Evolutionary conservation across 2,888 invertebrate genomes (phyloP).

Genomic region (Candidula unifasciata): DNA sequence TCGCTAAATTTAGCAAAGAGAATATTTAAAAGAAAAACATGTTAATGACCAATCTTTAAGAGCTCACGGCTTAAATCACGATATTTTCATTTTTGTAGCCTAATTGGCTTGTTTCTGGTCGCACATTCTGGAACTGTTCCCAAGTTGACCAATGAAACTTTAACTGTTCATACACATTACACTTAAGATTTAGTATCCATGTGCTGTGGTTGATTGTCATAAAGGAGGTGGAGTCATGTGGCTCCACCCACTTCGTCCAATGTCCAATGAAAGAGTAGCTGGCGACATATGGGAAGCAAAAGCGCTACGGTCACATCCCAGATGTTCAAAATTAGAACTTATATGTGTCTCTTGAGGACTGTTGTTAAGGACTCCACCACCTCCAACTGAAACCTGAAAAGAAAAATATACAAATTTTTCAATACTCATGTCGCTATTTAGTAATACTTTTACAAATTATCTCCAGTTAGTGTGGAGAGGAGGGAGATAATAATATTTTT

Average conservation of each 20-base stretch:
- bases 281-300: conserved; percentile 65
- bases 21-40: not conserved
- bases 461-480: not conserved
- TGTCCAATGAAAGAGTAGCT: conserved; percentile 56
- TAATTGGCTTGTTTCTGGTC: not conserved
- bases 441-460: not conserved
- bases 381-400: conserved; percentile 12
- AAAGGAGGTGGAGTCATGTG: conserved; percentile 70
- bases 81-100: not conserved
- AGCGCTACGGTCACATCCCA: conserved; percentile 61
- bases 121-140: not conserved
- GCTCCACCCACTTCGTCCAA: conserved; percentile 66
- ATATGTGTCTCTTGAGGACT: conserved; percentile 56
- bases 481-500: not conserved
- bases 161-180: not conserved
- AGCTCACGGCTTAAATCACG: not conserved
- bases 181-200: not conserved
- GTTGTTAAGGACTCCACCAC: conserved; percentile 38
- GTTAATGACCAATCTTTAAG: not conserved
- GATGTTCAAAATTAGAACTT: conserved; percentile 57
- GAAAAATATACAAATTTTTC: not conserved
- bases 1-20: too few relatives aligned
- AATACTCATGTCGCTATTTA: not conserved
- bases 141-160: too few relatives aligned
- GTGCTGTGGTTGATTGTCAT: conserved; percentile 56